Conservation (phyloP, 2,888 invertebrate species). For the Meta bourneti region DNA sequence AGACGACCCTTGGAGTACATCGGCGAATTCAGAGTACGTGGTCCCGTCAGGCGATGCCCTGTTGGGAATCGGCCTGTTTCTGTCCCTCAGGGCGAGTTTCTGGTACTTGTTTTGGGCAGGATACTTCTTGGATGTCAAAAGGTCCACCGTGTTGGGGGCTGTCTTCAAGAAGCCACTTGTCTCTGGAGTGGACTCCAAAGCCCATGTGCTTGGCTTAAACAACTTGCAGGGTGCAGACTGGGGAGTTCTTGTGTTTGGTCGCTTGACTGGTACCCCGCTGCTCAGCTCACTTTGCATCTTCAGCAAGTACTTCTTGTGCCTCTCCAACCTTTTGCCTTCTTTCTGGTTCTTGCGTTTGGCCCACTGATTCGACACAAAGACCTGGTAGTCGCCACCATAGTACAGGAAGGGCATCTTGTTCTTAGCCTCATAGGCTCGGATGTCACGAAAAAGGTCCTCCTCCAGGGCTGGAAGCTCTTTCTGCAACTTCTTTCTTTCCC, state of each 20-base stretch:
- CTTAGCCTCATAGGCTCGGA: slow-evolving; percentile 37
- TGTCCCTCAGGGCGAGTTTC: not conserved
- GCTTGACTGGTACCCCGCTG: slow-evolving; percentile 22
- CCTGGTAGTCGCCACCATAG: slow-evolving; percentile 45
- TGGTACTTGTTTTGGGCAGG: not conserved
- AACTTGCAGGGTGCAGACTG: slow-evolving; percentile 51
- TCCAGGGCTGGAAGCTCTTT: slow-evolving; percentile 84
- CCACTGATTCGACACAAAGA: slow-evolving; percentile 53
- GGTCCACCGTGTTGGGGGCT: not conserved
- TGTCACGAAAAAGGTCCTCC: slow-evolving; percentile 44
- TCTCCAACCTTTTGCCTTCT: slow-evolving; percentile 49
- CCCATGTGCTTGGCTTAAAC: slow-evolving; percentile 11
- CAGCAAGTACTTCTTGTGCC: slow-evolving; percentile 25
- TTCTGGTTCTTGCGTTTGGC: slow-evolving; percentile 29
- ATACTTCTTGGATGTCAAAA: not conserved
- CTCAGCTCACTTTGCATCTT: slow-evolving; percentile 2
- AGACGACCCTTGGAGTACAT: slow-evolving; percentile 28
- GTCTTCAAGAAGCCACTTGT: not conserved
- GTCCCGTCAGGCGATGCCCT: slow-evolving; percentile 11
- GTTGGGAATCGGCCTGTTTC: not conserved
- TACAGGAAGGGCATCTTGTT: slow-evolving; percentile 39
- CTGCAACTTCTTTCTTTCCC: slow-evolving; percentile 89
- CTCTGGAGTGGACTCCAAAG: slow-evolving; percentile 4
- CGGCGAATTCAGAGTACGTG: slow-evolving; percentile 49
- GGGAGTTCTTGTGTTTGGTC: slow-evolving; percentile 7